Conservation (phyloP, 2,113 vertebrate species). For the Nycticebus coucang region DNA sequence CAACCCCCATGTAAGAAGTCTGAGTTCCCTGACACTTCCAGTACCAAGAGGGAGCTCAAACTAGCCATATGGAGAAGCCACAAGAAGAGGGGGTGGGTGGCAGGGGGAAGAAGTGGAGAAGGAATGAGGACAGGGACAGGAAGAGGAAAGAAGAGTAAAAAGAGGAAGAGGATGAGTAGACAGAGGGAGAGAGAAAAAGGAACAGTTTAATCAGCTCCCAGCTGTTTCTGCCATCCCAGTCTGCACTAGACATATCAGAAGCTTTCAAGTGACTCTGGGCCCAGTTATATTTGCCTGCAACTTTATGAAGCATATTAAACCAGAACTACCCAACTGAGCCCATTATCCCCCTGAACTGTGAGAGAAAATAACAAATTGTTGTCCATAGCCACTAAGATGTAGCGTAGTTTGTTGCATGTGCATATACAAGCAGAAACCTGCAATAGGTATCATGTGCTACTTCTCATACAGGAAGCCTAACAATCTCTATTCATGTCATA, state of each 20-base stretch:
- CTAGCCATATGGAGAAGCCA: not conserved
- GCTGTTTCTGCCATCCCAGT: not conserved
- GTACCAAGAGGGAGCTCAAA: not conserved
- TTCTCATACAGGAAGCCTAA: not conserved
- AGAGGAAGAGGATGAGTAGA: not conserved
- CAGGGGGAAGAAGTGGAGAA: not conserved
- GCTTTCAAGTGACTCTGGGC: not conserved
- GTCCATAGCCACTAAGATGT: not conserved
- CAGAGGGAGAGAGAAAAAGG: not conserved
- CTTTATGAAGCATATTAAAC: not conserved
- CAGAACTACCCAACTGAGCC: not conserved
- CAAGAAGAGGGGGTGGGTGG: not conserved
- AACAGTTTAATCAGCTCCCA: not conserved
- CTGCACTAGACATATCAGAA: not conserved
- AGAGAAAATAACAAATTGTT: not conserved
- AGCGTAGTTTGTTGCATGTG: not conserved
- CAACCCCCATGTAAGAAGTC: not conserved
- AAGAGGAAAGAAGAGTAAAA: too few species aligned
- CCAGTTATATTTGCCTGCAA: not conserved
- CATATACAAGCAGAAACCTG: not conserved
- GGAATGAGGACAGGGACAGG: not conserved
- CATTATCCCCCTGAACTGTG: not conserved
- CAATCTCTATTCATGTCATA: conserved; percentile 16
- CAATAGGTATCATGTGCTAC: not conserved
- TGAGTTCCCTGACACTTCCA: not conserved